phyloP scores from a whole-genome alignment of 2,113 vertebrate species.

The Catharus fuscescens region DNA sequence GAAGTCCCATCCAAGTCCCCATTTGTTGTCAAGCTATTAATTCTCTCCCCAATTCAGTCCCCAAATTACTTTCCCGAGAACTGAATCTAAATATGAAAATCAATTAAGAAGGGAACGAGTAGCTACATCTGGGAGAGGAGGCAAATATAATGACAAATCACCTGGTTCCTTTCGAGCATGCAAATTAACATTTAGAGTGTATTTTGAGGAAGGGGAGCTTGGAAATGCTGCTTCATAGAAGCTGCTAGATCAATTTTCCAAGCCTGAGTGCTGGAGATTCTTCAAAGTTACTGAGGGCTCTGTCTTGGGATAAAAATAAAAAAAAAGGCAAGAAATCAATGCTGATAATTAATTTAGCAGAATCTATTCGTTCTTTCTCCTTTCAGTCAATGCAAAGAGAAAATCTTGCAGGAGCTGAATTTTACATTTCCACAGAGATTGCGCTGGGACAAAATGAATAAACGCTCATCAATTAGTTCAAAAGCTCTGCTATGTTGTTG shows the following conservation, averaged over 20 bases:
- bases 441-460: slow-evolving; percentile 49
- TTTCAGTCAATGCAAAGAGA: neutral
- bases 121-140: neutral
- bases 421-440: slow-evolving; percentile 45
- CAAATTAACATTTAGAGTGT: neutral
- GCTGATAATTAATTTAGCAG: slow-evolving; percentile 58
- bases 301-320: slow-evolving; percentile 46
- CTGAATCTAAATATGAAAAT: slow-evolving; percentile 48
- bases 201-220: neutral
- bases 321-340: slow-evolving; percentile 55
- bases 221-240: slow-evolving; percentile 5
- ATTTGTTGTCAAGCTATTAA: slow-evolving; percentile 14
- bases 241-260: slow-evolving; percentile 25
- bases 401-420: slow-evolving; percentile 9
- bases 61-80: slow-evolving; percentile 20
- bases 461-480: slow-evolving; percentile 56
- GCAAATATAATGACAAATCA: neutral
- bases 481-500: neutral
- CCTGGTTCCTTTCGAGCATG: neutral
- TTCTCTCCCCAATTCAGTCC: neutral
- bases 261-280: slow-evolving; percentile 10
- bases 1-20: neutral
- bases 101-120: slow-evolving; percentile 17
- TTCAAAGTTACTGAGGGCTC: slow-evolving; percentile 1
- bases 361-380: neutral